phyloP scores from a whole-genome alignment of 2,797 vertebrate species.

The Semotilus atromaculatus region DNA sequence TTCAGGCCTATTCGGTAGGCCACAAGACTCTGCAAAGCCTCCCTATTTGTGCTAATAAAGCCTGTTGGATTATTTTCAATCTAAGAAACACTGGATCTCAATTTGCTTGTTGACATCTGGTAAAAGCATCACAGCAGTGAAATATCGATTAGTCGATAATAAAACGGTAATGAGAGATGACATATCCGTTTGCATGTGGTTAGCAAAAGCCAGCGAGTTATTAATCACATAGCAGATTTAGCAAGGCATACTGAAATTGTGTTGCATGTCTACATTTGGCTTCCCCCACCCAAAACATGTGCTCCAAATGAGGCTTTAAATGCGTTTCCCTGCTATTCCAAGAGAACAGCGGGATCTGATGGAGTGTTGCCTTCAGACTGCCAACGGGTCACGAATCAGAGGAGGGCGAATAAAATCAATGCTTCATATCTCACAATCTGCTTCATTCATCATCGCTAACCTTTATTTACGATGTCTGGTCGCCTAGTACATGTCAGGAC shows the following conservation, averaged over 20 bases:
- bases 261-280: constrained; percentile 54
- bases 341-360: constrained; percentile 48
- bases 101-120: constrained; percentile 40
- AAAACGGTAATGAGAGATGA: constrained; percentile 51
- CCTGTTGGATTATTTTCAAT: constrained; percentile 20
- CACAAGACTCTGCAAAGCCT: neutral
- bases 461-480: constrained; percentile 39
- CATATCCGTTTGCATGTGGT: constrained; percentile 51
- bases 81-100: constrained; percentile 40
- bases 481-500: constrained; percentile 24
- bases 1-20: neutral
- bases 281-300: constrained; percentile 55
- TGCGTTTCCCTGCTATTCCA: constrained; percentile 59
- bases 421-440: constrained; percentile 53
- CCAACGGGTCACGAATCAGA: constrained; percentile 59
- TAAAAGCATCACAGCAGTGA: constrained; percentile 28
- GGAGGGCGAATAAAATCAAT: constrained; percentile 54
- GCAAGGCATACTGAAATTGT: constrained; percentile 48
- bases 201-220: constrained; percentile 50
- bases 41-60: neutral
- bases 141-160: constrained; percentile 54
- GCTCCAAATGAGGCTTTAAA: constrained; percentile 63
- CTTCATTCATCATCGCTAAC: constrained; percentile 56
- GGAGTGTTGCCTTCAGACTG: constrained; percentile 58
- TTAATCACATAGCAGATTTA: constrained; percentile 56